Evolutionary conservation across 1,140 invertebrate species (phyloP), one percentile per base, ranked within the genome.

Genomic region (Anastrepha obliqua): DNA sequence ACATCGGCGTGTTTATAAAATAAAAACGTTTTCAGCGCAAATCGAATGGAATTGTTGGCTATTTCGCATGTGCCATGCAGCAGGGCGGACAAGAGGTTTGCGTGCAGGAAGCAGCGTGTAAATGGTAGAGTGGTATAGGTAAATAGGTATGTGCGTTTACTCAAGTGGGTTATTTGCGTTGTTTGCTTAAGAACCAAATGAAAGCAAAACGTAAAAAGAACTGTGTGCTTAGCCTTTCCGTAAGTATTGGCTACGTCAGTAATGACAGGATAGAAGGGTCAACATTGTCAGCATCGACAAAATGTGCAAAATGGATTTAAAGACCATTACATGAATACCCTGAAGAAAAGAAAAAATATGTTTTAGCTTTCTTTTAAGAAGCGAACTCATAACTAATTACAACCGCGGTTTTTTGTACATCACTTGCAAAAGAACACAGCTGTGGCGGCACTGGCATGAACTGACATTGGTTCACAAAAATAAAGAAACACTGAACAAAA

Each of bases 1-100:
- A 81, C 47, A 81, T 81, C 55, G 29, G 17, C n/a, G 17, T 55
- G 74, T 81, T 81, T 55, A 74, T 42, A 51, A 17, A 29, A 29
- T 29, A 29, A 29, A 29, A 55, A 20, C 47, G 29, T 58, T 81
- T 29, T 6, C 74, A 58, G n/a, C 17, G 47, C 6, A 81, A 81
- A 70, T 70, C 47, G 47, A 74, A 74, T 29, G 70, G 47, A 74
- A 74, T 29, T 29, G 29, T 29, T 29, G 29, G 29, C 29, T 29
- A 29, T 29, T 29, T 29, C 29, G 29, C 29, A 29, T 29, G 29
- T 11, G 74, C 47, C 5, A 20, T 55, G 51, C 44, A 47, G 47
- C 51, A n/a, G n/a, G 11, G 3, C 42, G 17, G 47, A 3, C 51
- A 1, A 3, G 1, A 55, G 9, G 47, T 55, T 62, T 62, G 60